A percentile compares a stretch with the other conserved stretches of the same genome.
Evolutionary conservation across 1,140 invertebrate genomes (phyloP).

Genomic region (Grapholita molesta): DNA sequence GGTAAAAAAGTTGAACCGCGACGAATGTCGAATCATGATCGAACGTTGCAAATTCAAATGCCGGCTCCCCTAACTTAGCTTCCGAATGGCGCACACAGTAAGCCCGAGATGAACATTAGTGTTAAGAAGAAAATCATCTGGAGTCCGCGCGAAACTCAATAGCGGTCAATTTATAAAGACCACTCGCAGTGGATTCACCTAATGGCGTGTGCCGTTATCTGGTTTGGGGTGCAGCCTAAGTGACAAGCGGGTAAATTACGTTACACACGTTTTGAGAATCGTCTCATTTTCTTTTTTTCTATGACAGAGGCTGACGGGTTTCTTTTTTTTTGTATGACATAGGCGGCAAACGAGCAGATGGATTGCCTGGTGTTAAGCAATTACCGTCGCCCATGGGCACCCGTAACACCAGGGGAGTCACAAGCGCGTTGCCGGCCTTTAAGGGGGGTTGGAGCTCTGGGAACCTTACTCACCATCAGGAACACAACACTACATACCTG

Average conservation of each 20-base stretch:
- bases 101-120: conserved; percentile 16
- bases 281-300: not conserved
- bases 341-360: no score
- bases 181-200: conserved; percentile 27
- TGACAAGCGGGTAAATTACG: conserved; percentile 13
- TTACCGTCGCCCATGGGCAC: no score
- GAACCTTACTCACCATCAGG: no score
- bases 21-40: no score
- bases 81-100: not conserved
- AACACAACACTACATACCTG: no score
- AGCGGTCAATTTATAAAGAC: conserved; percentile 38
- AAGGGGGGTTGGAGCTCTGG: no score
- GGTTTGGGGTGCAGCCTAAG: conserved; percentile 24
- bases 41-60: not conserved
- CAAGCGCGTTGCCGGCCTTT: no score
- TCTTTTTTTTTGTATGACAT: no score
- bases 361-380: no score
- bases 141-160: conserved; percentile 26
- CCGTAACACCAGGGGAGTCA: no score
- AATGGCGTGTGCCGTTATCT: conserved; percentile 28
- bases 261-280: not conserved
- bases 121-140: conserved; percentile 4
- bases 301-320: not conserved
- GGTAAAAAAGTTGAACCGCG: no score
- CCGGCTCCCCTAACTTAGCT: not conserved